Evolutionary conservation across 2,888 invertebrate species (phyloP), one percentile per base, ranked within the genome.

Genomic region (Scaptomyza parva): DNA sequence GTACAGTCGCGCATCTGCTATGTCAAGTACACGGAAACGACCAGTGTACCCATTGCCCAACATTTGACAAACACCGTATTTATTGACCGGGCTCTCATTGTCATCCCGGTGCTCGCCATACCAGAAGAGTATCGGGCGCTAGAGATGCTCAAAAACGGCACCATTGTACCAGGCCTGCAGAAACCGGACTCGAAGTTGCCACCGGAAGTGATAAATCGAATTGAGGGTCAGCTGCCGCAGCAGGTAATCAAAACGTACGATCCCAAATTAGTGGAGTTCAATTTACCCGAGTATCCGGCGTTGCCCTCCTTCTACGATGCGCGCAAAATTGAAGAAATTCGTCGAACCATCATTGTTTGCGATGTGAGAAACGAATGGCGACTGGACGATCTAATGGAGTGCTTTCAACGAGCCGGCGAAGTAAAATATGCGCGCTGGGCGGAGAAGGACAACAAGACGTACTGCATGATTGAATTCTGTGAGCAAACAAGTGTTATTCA

Each of bases 1-100:
- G 96, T 97, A 6, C 96, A 96, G 86, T 97, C 98, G 0, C 94
- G 98, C 78, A 98, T 99, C 89, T 99, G 99, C 90, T 99, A 98
- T 92, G 96, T 99, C 40, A 98, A 98, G 91, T 99, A 97, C 91
- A 95, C 97, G 78, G 98, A 99, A 83, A 93, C 96, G 5, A 93
- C 94, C 39, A 96, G 96, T 74, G 98, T 98, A 22, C 96, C 96
- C 17, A 97, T 98, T n/a, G 98, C 99, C 0, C 97, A 99, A 88
- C 99, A 99, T 92, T 95, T 99, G 93, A 99, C 98, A 12, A 99
- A 99, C 91, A 99, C 99, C 0, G 99, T 99, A 11, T 99, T 99
- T 91, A 98, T 99, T 86, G 99, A 99, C 91, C 94, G 99, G 61
- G 99, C 99, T 0, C 92, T 99, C 45, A 97, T 99, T 75, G 97